A percentile compares a stretch with the other conserved stretches of the same genome.
phyloP scores from a whole-genome alignment of 2,113 vertebrate species.

The Glaucidium brasilianum region DNA sequence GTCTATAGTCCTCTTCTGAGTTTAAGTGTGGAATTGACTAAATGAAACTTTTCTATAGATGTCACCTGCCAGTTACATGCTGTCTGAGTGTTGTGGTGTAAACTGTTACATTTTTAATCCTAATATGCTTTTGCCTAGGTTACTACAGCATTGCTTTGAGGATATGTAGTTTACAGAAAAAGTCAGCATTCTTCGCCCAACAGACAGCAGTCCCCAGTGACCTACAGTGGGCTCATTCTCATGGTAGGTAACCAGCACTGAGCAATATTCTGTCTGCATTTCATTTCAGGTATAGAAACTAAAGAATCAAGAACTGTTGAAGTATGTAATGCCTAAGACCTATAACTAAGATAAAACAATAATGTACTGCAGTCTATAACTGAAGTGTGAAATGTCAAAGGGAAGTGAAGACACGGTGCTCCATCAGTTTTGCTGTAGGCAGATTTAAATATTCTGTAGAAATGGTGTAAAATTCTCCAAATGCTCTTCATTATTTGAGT shows the following conservation, averaged over 20 bases:
- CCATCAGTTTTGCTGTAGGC: not conserved
- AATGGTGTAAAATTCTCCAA: not conserved
- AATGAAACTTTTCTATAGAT: not conserved
- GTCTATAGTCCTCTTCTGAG: not conserved
- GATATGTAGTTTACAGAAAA: not conserved
- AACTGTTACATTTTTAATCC: not conserved
- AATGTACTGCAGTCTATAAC: not conserved
- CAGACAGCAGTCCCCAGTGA: not conserved
- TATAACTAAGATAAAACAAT: not conserved
- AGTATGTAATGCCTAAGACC: not conserved
- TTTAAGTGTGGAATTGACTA: not conserved
- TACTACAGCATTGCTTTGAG: not conserved
- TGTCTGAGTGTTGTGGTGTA: not conserved
- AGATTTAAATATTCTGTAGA: not conserved
- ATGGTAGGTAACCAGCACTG: slow-evolving; percentile 29
- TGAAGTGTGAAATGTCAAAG: not conserved
- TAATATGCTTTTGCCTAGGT: slow-evolving; percentile 23
- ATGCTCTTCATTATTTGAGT: not conserved
- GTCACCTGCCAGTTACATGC: not conserved
- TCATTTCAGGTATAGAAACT: not conserved
- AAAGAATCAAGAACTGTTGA: not conserved
- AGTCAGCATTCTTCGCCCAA: not conserved
- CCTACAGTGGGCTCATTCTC: not conserved
- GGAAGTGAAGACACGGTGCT: not conserved
- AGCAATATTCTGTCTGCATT: not conserved